phyloP scores from a whole-genome alignment of 2,797 vertebrate genomes.

The Gadopsis bispinosus region DNA sequence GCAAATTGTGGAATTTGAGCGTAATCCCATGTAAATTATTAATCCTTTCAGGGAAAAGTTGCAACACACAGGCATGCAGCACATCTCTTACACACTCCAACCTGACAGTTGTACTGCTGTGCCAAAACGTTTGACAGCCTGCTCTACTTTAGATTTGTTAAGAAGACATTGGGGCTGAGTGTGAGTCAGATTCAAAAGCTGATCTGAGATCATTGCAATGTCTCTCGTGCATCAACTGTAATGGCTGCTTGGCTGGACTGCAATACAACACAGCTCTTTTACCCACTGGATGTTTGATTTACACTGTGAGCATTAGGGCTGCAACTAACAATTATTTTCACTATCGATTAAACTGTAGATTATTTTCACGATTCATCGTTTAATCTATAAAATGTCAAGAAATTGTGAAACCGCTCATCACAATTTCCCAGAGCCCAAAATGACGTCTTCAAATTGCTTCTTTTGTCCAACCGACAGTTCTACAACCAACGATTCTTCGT shows the following conservation, averaged over 20 bases:
- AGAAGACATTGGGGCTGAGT: conserved; percentile 71
- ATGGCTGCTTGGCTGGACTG: conserved; percentile 66
- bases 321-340: too few species aligned
- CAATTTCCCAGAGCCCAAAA: too few species aligned
- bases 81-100: conserved; percentile 72
- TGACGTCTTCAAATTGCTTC: too few species aligned
- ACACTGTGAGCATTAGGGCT: conserved; percentile 18
- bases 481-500: too few species aligned
- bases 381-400: too few species aligned
- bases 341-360: too few species aligned
- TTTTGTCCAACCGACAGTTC: too few species aligned
- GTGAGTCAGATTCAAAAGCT: conserved; percentile 66
- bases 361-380: too few species aligned
- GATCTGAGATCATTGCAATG: conserved; percentile 69
- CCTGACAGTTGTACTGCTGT: conserved; percentile 79
- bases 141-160: conserved; percentile 79
- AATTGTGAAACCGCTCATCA: too few species aligned
- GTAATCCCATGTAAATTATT: conserved; percentile 81
- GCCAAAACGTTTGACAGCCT: conserved; percentile 81
- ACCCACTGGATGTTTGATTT: conserved; percentile 61
- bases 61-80: conserved; percentile 67
- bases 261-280: conserved; percentile 49
- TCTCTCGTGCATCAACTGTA: conserved; percentile 47
- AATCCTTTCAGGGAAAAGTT: conserved; percentile 72
- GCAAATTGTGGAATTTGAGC: conserved; percentile 76